Evolutionary conservation across 2,888 invertebrate species (phyloP), one percentile per base, ranked within the genome.

Genomic region (Cheilosia variabilis): DNA sequence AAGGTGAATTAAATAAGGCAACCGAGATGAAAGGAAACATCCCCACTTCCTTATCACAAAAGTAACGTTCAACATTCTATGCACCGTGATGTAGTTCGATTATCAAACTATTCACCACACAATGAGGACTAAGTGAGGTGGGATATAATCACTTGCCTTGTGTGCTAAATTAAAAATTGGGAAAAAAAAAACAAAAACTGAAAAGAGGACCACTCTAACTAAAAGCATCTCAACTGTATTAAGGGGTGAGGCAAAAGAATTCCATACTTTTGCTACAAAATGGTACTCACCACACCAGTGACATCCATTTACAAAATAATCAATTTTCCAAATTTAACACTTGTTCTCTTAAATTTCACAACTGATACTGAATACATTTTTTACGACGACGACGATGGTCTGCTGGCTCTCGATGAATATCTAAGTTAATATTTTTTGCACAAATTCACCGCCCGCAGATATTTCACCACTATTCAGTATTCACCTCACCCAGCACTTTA

Each of bases 241-340:
- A 37, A 10, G 41, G 19, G 31, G 19, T 41, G 19, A 53, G 31
- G 63, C 34, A 31, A n/a, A 17, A 37, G 24, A 52, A 41, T 41
- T 66, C 24, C 53, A n/a, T n/a, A 60, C 19, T 65, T 55, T 77
- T 45, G 24, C 19, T 34, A 50, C 9, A 63, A 72, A 37, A 71
- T 77, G 62, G 62, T 81, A 86, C 86, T 86, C 86, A 86, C 86
- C 86, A 81, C 81, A 63, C 45, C 27, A 71, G 76, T 81, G 77
- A 68, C 71, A 63, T 86, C 76, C 77, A 81, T 86, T 68, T 57
- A 31, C 13, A 37, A 55, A 69, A 37, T 10, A 55, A 68, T 45
- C 9, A 53, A 47, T 58, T 58, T 47, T 47, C 13, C 34, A 37
- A 72, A 53, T 58, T 53, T 37, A 31, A 45, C 72, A 71, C 71